These are phyloP conservation scores for Trachelipus rathkii DNA, from an alignment of 1,140 invertebrate genomes.

Conservation along the genomic window DNA sequence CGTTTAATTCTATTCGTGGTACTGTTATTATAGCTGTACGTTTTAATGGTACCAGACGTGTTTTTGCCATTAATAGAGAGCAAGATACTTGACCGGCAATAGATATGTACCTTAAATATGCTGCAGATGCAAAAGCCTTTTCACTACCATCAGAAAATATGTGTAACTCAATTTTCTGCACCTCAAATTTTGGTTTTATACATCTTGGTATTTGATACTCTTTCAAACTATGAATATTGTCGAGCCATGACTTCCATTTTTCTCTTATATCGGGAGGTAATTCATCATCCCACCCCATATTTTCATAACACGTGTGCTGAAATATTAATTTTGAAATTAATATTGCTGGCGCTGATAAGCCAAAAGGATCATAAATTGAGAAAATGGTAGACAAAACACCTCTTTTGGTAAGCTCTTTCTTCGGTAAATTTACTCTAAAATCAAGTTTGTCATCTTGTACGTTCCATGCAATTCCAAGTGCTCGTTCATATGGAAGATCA, in stretches of 20 bases:
- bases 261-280: not conserved
- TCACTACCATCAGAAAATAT: not conserved
- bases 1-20: too few species aligned
- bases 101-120: conserved; percentile 42
- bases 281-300: not conserved
- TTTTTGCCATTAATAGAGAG: too few species aligned
- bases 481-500: not conserved
- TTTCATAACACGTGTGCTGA: not conserved
- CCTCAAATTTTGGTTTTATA: not conserved
- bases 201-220: not conserved
- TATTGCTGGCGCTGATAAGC: not conserved
- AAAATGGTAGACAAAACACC: not conserved
- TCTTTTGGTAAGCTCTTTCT: not conserved
- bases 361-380: not conserved
- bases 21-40: too few species aligned
- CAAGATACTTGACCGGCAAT: not conserved
- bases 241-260: not conserved
- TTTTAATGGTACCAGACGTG: too few species aligned
- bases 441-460: not conserved
- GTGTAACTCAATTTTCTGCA: not conserved
- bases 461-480: not conserved
- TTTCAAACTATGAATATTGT: not conserved
- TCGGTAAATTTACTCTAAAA: not conserved
- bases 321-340: not conserved
- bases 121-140: not conserved